phyloP scores from a whole-genome alignment of 2,888 invertebrate genomes.

The Adela reaumurella region DNA sequence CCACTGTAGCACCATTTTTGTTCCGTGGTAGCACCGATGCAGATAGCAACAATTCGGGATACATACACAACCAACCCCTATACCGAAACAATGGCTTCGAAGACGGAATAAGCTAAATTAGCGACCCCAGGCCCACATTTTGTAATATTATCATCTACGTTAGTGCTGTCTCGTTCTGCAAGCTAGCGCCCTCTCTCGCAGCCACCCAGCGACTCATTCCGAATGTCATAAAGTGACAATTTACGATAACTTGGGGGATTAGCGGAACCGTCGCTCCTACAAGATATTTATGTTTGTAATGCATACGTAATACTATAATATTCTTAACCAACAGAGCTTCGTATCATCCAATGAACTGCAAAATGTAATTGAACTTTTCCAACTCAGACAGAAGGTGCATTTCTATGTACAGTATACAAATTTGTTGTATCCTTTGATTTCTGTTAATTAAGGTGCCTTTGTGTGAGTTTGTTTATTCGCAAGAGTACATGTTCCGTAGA shows the following conservation, averaged over 20 bases:
- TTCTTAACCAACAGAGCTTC: neutral
- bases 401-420: too few species aligned
- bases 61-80: too few species aligned
- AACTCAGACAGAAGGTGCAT: too few species aligned
- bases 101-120: neutral
- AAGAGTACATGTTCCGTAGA: too few species aligned
- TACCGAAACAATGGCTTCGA: neutral
- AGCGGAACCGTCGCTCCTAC: constrained; percentile 22
- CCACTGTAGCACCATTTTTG: too few species aligned
- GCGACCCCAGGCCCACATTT: neutral
- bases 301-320: constrained; percentile 26
- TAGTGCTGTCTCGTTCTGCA: constrained; percentile 18
- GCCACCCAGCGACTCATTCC: constrained; percentile 26
- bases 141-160: neutral
- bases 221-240: constrained; percentile 60
- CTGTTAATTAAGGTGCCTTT: too few species aligned
- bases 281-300: constrained; percentile 45
- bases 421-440: too few species aligned
- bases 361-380: too few species aligned
- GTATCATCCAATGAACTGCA: neutral
- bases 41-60: too few species aligned
- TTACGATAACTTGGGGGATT: constrained; percentile 57
- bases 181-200: constrained; percentile 6
- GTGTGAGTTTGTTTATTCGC: too few species aligned
- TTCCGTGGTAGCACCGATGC: too few species aligned